These are phyloP conservation scores for Oopsacas minuta DNA, from an alignment of 37 sponge, comb jelly and placozoan species.

Conservation along the genomic window DNA sequence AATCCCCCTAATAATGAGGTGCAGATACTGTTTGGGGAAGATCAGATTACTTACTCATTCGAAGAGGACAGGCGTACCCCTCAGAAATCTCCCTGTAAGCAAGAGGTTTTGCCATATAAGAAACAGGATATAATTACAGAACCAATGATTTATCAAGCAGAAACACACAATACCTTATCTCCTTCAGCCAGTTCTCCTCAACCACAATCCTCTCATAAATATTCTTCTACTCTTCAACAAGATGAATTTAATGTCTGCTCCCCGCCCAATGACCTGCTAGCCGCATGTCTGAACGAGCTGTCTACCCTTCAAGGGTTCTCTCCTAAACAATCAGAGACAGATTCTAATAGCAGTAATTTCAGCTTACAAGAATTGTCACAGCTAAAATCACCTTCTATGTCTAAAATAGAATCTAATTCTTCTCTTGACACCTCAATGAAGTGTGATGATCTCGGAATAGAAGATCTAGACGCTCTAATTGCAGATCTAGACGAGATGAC, in stretches of 20 bases:
- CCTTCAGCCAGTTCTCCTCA: not conserved
- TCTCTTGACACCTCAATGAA: not conserved
- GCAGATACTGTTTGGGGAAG: not conserved
- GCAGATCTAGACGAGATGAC: constrained; percentile 13
- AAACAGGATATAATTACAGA: not conserved
- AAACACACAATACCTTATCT: not conserved
- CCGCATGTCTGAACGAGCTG: not conserved
- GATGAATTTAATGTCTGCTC: not conserved
- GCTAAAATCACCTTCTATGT: not conserved
- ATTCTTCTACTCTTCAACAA: not conserved
- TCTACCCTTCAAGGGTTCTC: not conserved
- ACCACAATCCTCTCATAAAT: not conserved
- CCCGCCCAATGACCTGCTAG: not conserved
- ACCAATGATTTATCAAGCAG: not conserved
- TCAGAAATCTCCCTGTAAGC: no score
- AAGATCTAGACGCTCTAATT: not conserved
- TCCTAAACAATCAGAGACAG: not conserved
- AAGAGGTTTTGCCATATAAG: not conserved
- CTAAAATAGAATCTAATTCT: not conserved
- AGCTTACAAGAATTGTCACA: constrained; percentile 13
- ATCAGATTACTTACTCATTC: not conserved
- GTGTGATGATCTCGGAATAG: not conserved
- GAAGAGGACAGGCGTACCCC: not conserved
- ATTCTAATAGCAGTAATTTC: not conserved
- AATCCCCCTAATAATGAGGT: not conserved